Evolutionary conservation across 2,113 vertebrate species (phyloP), one percentile per base, ranked within the genome.

Genomic region (Morone saxatilis): DNA sequence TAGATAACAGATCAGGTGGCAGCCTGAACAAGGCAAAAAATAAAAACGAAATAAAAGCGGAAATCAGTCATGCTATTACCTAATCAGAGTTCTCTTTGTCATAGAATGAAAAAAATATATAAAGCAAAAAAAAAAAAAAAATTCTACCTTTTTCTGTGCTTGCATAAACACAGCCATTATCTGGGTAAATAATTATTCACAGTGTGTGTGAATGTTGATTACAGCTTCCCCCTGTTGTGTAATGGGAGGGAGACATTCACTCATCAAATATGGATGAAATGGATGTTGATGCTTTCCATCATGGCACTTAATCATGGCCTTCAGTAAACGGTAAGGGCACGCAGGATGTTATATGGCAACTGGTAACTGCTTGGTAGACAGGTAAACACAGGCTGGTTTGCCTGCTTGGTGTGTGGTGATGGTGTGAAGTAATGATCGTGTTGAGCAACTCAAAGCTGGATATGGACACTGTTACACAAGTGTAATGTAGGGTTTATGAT

Each of bases 251-350:
- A 92, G 89, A 89, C 78, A 45, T 86, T 87, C 78, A 38, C 89
- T 94, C 88, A 94, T 94, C 88, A 93, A 94, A 94, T 94, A 94
- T 93, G 85, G 89, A 94, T 93, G 89, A 88, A 92, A 93, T 78
- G 83, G 89, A 89, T 89, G 90, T 88, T 81, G 87, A 88, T 89
- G 80, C 81, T 88, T 88, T 93, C 76, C 83, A 90, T 90, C 86
- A 81, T 65, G 83, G 71, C 61, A 81, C 84, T 91, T 91, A 92
- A 94, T 93, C 88, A 91, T 45, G 76, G 90, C 81, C 81, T 69
- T 86, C 53, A 73, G 91, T 85, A 87, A 86, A 91, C 79, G 22
- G 71, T 65, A 25, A 80, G 84, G 84, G 71, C 71, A 77, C 50
- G 70, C 36, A 9, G n/a, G 71, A 78, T 70, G 61, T 62, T 83